Evolutionary conservation across 2,797 vertebrate genomes (phyloP).

Genomic region (Furcifer pardalis): DNA sequence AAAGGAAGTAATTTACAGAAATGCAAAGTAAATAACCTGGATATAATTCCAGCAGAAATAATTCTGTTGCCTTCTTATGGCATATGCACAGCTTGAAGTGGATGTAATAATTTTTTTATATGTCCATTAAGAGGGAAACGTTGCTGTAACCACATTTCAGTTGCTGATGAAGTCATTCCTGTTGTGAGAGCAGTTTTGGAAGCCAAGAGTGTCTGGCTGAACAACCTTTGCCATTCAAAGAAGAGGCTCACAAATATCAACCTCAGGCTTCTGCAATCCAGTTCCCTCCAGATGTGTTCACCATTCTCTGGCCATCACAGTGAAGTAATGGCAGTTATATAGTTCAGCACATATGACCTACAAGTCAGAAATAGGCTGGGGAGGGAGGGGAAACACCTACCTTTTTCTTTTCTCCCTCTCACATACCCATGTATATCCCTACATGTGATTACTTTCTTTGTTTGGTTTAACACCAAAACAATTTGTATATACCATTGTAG

Average conservation of each 20-base stretch:
- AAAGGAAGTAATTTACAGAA: background rate
- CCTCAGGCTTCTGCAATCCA: background rate
- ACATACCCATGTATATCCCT: no score
- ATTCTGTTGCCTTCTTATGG: background rate
- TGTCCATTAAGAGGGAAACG: constrained; percentile 5
- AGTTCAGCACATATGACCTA: background rate
- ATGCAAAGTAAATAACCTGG: constrained; percentile 10
- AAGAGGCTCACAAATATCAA: background rate
- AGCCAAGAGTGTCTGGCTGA: background rate
- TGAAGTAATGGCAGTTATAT: background rate
- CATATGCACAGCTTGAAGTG: constrained; percentile 24
- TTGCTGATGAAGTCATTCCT: constrained; percentile 19
- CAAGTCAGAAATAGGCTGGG: no score
- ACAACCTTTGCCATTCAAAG: background rate
- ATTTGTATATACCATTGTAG: no score
- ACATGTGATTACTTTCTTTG: no score
- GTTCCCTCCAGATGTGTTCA: background rate
- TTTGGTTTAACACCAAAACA: no score
- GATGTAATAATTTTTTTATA: constrained; percentile 12
- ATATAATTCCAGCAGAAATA: constrained; percentile 8
- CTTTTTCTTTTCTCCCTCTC: background rate
- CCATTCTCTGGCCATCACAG: background rate
- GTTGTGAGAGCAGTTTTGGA: background rate
- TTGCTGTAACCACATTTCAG: constrained; percentile 1
- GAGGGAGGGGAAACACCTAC: no score